Conservation (phyloP, 2,888 invertebrate genomes). For the Limnephilus auricula region DNA sequence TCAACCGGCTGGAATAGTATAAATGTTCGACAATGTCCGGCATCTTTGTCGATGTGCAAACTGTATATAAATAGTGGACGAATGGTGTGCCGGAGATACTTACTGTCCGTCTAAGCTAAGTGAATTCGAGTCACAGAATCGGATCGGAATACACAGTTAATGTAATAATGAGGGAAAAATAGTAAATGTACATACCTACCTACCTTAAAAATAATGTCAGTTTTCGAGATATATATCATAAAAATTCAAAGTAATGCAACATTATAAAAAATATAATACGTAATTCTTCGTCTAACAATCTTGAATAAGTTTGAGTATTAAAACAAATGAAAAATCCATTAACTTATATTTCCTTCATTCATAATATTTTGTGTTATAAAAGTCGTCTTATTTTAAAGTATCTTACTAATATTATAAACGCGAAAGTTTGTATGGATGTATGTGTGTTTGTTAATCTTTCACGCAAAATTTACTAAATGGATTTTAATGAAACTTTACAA, state of each 20-base stretch:
- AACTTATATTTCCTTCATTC: too few relatives aligned
- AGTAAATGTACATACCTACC: background rate
- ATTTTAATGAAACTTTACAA: too few relatives aligned
- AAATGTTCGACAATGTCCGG: conserved; percentile 57
- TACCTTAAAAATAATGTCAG: background rate
- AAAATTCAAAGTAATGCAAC: background rate
- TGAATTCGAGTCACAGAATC: background rate
- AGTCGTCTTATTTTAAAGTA: too few relatives aligned
- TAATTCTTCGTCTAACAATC: too few relatives aligned
- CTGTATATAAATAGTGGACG: conserved; percentile 48
- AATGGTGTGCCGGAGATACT: conserved; percentile 21
- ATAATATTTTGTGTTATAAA: too few relatives aligned
- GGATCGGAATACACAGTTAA: background rate
- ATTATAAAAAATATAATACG: background rate
- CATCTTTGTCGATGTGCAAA: conserved; percentile 47
- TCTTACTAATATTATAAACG: too few relatives aligned
- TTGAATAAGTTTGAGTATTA: too few relatives aligned
- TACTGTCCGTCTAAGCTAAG: background rate
- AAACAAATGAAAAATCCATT: too few relatives aligned
- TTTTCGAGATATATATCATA: background rate
- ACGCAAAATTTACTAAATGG: too few relatives aligned
- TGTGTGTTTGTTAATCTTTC: too few relatives aligned
- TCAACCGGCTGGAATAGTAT: conserved; percentile 59
- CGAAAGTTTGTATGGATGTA: too few relatives aligned
- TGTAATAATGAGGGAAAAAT: background rate